A percentile compares a stretch with the other conserved stretches of the same genome.
Evolutionary conservation across 1,140 invertebrate genomes (phyloP).

Genomic region (Penaeus chinensis): DNA sequence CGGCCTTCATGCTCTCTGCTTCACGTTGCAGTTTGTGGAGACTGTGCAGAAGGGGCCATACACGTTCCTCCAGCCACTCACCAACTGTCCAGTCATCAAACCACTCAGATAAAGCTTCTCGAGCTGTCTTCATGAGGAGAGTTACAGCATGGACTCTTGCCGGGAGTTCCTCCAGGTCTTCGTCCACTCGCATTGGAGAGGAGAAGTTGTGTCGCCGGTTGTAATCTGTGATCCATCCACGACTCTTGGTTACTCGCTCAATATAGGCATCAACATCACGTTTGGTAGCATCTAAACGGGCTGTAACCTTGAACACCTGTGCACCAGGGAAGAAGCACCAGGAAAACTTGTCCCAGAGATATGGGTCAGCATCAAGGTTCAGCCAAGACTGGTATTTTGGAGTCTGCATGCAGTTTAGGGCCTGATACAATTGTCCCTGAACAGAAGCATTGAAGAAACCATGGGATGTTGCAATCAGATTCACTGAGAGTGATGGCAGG

Average conservation of each 20-base stretch:
- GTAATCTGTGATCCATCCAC: slow-evolving; percentile 84
- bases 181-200: slow-evolving; percentile 79
- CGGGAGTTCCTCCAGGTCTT: slow-evolving; percentile 76
- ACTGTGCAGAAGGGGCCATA: slow-evolving; percentile 72
- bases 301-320: slow-evolving; percentile 73
- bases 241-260: slow-evolving; percentile 64
- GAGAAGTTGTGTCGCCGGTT: slow-evolving; percentile 83
- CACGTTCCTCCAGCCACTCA: slow-evolving; percentile 81
- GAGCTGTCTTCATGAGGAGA: slow-evolving; percentile 74
- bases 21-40: slow-evolving; percentile 72
- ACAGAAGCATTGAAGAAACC: slow-evolving; percentile 75
- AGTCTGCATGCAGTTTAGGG: slow-evolving; percentile 72
- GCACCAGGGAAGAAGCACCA: slow-evolving; percentile 73
- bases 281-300: slow-evolving; percentile 72
- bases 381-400: slow-evolving; percentile 65
- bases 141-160: slow-evolving; percentile 67
- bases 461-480: slow-evolving; percentile 73
- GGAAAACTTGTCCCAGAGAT: slow-evolving; percentile 73
- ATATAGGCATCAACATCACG: slow-evolving; percentile 67
- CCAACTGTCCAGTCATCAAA: slow-evolving; percentile 80
- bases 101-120: slow-evolving; percentile 76
- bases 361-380: slow-evolving; percentile 73
- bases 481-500: slow-evolving; percentile 81
- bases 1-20: slow-evolving; percentile 71
- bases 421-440: slow-evolving; percentile 71